A percentile compares a stretch with the other conserved stretches of the same genome.
Conservation (phyloP, 2,888 invertebrate species). For the Pristionchus entomophagus region DNA sequence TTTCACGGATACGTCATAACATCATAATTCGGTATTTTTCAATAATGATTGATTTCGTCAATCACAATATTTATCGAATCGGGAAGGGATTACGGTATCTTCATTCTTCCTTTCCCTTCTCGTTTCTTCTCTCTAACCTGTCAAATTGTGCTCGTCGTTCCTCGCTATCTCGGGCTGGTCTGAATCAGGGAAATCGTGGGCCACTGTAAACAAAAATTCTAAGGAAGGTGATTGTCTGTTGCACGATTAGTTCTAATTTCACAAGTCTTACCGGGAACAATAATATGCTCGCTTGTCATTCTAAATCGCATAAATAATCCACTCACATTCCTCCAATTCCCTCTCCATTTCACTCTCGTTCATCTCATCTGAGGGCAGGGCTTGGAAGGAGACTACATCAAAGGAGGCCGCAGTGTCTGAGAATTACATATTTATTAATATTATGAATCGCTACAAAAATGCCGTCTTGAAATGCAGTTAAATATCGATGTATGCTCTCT, state of each 20-base stretch:
- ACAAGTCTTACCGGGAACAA: not conserved
- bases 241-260: not conserved
- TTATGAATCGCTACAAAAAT: too few species aligned
- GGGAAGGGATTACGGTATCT: not conserved
- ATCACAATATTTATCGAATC: conserved; percentile 7
- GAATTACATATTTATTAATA: not conserved
- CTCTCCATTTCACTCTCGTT: conserved; percentile 31
- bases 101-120: not conserved
- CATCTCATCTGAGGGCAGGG: not conserved
- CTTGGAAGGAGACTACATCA: conserved; percentile 23
- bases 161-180: conserved; percentile 24
- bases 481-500: too few species aligned
- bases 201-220: not conserved
- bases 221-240: not conserved
- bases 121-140: conserved; percentile 25
- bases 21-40: not conserved
- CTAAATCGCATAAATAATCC: not conserved
- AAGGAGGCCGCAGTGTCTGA: conserved; percentile 13
- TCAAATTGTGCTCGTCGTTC: conserved; percentile 18
- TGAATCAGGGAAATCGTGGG: not conserved
- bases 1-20: not conserved
- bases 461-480: too few species aligned
- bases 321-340: conserved; percentile 1
- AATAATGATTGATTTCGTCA: not conserved
- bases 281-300: not conserved